These are phyloP conservation scores for Eupithecia insigniata DNA, from an alignment of 2,888 invertebrate genomes.

Conservation along the genomic window DNA sequence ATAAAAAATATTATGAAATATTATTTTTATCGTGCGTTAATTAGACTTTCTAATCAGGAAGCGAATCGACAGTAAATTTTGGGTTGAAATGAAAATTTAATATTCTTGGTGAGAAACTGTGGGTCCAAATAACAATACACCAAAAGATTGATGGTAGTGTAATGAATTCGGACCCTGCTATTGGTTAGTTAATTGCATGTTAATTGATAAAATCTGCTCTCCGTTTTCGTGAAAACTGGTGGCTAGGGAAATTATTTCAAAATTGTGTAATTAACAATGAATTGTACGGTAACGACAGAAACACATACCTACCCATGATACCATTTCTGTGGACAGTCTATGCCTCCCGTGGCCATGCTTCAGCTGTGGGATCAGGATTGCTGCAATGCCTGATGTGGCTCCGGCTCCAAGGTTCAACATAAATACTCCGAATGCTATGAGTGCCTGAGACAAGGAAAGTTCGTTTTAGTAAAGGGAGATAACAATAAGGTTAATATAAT, in stretches of 20 bases:
- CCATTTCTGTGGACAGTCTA: slow-evolving; percentile 76
- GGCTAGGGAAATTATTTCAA: not conserved
- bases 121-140: too few species aligned
- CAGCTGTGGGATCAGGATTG: slow-evolving; percentile 86
- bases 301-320: slow-evolving; percentile 86
- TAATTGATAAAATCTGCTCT: too few species aligned
- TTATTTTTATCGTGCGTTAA: too few species aligned
- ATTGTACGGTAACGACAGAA: slow-evolving; percentile 13
- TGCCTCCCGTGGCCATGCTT: slow-evolving; percentile 64
- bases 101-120: too few species aligned
- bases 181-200: not conserved
- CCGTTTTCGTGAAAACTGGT: not conserved
- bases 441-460: slow-evolving; percentile 65
- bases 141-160: not conserved
- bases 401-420: slow-evolving; percentile 83
- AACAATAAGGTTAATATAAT: not conserved
- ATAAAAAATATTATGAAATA: too few species aligned
- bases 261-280: not conserved
- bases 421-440: slow-evolving; percentile 83
- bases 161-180: not conserved
- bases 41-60: too few species aligned
- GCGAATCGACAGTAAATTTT: too few species aligned
- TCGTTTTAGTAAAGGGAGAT: not conserved
- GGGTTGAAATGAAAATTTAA: too few species aligned
- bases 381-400: slow-evolving; percentile 86